Percentiles rank a stretch among this genome's conserved stretches.
Evolutionary conservation across 2,113 vertebrate species (phyloP).

Genomic region (Girardinichthys multiradiatus): DNA sequence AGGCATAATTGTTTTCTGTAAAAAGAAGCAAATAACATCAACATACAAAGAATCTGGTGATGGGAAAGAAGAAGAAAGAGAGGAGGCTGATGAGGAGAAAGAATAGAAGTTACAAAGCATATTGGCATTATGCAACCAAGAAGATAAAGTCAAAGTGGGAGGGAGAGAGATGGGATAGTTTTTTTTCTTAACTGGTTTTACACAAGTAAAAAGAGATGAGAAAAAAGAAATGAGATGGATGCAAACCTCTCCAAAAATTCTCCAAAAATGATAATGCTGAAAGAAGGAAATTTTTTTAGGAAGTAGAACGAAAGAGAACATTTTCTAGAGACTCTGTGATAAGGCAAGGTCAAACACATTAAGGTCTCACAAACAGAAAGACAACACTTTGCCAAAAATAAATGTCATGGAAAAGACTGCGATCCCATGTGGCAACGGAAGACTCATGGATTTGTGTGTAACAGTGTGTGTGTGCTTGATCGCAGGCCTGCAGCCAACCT

Average conservation of each 20-base stretch:
- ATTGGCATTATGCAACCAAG: slow-evolving; percentile 42
- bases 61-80: neutral
- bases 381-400: slow-evolving; percentile 50
- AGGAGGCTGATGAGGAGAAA: neutral
- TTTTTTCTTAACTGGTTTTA: slow-evolving; percentile 35
- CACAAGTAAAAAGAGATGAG: neutral
- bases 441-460: neutral
- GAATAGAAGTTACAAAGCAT: slow-evolving; percentile 27
- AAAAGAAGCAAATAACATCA: slow-evolving; percentile 31
- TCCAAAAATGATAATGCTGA: neutral
- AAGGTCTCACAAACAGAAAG: slow-evolving; percentile 36
- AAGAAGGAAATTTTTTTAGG: slow-evolving; percentile 2
- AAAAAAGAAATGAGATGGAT: neutral
- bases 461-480: slow-evolving; percentile 2
- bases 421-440: slow-evolving; percentile 37
- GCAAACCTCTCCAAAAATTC: neutral
- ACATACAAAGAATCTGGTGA: slow-evolving; percentile 15
- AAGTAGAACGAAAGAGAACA: neutral
- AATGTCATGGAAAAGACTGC: slow-evolving; percentile 60
- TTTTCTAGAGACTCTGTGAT: neutral
- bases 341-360: slow-evolving; percentile 50
- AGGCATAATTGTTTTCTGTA: slow-evolving; percentile 34
- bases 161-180: slow-evolving; percentile 31
- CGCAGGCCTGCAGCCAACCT: slow-evolving; percentile 51
- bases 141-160: slow-evolving; percentile 33